Conservation (phyloP, 2,888 invertebrate genomes). For the Timandra comae region DNA sequence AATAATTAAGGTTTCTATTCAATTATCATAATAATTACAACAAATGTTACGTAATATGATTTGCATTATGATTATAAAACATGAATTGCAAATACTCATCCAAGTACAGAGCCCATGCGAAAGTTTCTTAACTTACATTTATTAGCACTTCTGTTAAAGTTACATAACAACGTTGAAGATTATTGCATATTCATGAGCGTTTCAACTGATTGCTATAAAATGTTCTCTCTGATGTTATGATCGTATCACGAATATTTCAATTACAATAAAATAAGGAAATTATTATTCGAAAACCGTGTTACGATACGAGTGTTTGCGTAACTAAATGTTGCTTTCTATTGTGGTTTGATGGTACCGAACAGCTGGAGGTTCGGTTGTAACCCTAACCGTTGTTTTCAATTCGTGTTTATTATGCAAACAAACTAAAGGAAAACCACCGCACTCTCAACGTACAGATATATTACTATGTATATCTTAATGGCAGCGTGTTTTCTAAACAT, state of each 20-base stretch:
- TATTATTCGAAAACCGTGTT: constrained; percentile 8
- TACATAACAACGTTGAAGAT: constrained; percentile 19
- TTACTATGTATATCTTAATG: too few species aligned
- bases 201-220: constrained; percentile 14
- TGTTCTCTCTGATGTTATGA: constrained; percentile 12
- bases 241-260: constrained; percentile 8
- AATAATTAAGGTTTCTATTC: background rate
- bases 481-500: too few species aligned
- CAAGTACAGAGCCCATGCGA: constrained; percentile 13
- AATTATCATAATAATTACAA: constrained; percentile 2
- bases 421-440: too few species aligned
- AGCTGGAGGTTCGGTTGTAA: constrained; percentile 60
- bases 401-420: too few species aligned
- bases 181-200: constrained; percentile 22
- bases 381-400: constrained; percentile 7
- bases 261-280: constrained; percentile 10
- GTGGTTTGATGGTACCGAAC: constrained; percentile 37
- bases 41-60: constrained; percentile 6
- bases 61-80: constrained; percentile 13
- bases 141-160: constrained; percentile 21
- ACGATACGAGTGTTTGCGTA: constrained; percentile 49
- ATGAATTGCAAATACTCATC: constrained; percentile 13
- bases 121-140: constrained; percentile 21
- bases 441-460: too few species aligned
- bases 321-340: constrained; percentile 60